Evolutionary conservation across 2,797 vertebrate species (phyloP), one percentile per base, ranked within the genome.

Genomic region (Anguilla obscura): DNA sequence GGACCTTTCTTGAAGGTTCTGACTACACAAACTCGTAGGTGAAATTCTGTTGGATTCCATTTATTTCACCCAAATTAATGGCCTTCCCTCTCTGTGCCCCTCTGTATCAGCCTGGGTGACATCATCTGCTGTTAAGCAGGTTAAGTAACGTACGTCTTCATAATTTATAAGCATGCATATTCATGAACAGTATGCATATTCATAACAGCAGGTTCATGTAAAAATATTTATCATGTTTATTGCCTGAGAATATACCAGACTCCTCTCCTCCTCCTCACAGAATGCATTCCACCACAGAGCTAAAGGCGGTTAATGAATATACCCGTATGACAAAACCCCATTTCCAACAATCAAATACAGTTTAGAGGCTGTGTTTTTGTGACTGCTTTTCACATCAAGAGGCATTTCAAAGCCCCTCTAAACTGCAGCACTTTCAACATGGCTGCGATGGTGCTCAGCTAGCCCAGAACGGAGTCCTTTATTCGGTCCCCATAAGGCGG

Each of bases 331-430:
- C 63, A 24, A 69, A 69, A 69, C n/a, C 40, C 12, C 40, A 48
- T 80, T 80, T 48, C 48, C 9, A 4, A 58, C 30, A 24, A 14
- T 54, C 8, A 27, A 12, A 30, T 10, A 7, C 16, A 16, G 18
- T 80, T 48, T 21, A 84, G 50, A 84, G 40, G 48, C 33, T 3
- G 10, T 30, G 48, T 52, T 84, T 36, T 16, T 33, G 56, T 58
- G 30, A 85, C 27, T 85, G 27, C 84, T 18, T 84, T 84, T 84
- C 50, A 60, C 84, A 63, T 58, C 30, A 69, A 86, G 63, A 58
- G 56, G 36, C 21, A 30, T 50, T 69, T 86, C 18, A 48, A 85
- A 85, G 84, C 12, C 56, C 27, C 27, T 56, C 16, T 84, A 54
- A 56, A 58, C 36, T 60, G 18, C 33, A 40, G 56, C 54, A 33